Conservation (phyloP, 2,113 vertebrate species). For the Hydrolagus affinis region DNA sequence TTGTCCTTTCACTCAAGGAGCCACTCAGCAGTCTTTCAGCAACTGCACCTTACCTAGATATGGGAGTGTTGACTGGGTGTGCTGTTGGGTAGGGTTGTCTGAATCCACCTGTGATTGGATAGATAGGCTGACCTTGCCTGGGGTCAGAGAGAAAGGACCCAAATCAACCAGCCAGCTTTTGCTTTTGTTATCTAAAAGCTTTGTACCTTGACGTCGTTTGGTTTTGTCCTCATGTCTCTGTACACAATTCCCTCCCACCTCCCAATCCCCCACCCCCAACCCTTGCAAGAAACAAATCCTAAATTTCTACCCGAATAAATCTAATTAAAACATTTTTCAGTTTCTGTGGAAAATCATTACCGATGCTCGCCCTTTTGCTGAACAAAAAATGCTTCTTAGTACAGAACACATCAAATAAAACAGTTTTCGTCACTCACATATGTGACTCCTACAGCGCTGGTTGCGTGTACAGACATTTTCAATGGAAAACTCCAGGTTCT, state of each 20-base stretch:
- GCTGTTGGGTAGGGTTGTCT: constrained; percentile 68
- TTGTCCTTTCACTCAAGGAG: constrained; percentile 44
- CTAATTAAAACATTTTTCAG: not conserved
- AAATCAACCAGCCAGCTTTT: constrained; percentile 43
- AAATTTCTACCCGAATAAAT: not conserved
- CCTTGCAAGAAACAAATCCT: not conserved
- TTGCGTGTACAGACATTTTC: too few species aligned
- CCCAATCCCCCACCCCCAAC: not conserved
- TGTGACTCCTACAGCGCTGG: too few species aligned
- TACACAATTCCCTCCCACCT: not conserved
- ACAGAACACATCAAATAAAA: too few species aligned
- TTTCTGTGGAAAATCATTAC: not conserved
- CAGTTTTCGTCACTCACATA: too few species aligned
- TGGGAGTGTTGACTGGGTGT: constrained; percentile 66
- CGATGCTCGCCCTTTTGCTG: too few species aligned
- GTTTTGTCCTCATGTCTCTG: not conserved
- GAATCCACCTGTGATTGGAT: constrained; percentile 70
- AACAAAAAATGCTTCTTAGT: too few species aligned
- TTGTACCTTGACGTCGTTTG: not conserved
- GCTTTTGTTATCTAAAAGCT: not conserved
- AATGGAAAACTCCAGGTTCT: too few species aligned
- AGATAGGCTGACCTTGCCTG: constrained; percentile 75
- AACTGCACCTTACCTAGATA: constrained; percentile 67
- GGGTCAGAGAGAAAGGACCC: constrained; percentile 70
- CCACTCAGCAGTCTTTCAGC: constrained; percentile 44